A percentile compares a stretch with the other conserved stretches of the same genome.
Conservation (phyloP, 1,140 invertebrate genomes). For the Nilaparvata lugens region DNA sequence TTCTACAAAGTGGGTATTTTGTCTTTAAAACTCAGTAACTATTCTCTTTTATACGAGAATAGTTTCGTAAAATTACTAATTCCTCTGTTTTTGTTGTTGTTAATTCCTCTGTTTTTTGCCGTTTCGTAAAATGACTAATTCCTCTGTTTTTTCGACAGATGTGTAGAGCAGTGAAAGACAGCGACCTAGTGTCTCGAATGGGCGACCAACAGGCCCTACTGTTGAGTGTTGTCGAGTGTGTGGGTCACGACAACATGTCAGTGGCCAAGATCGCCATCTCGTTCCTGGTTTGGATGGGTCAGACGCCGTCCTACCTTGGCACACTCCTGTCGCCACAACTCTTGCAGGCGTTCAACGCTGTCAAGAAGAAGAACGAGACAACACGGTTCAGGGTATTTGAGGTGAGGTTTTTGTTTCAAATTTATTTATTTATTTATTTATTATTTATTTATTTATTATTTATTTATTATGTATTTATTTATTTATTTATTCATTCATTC, state of each 20-base stretch:
- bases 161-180: slow-evolving; percentile 7
- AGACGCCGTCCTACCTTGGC: slow-evolving; percentile 35
- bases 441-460: no score
- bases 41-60: not conserved
- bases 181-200: slow-evolving; percentile 33
- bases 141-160: slow-evolving; percentile 13
- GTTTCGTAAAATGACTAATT: no score
- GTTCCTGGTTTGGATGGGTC: slow-evolving; percentile 44
- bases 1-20: not conserved
- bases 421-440: no score
- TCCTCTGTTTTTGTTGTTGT: not conserved
- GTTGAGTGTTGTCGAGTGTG: slow-evolving; percentile 41
- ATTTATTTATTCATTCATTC: no score
- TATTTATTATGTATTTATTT: no score
- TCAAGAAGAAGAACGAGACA: slow-evolving; percentile 42
- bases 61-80: not conserved
- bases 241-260: slow-evolving; percentile 46
- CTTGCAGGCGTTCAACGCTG: slow-evolving; percentile 40
- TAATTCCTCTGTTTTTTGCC: not conserved
- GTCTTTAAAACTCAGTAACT: not conserved
- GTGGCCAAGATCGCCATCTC: slow-evolving; percentile 48
- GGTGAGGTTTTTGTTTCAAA: slow-evolving; percentile 34
- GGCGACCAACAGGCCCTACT: slow-evolving; percentile 43
- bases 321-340: slow-evolving; percentile 39
- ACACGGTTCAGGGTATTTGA: slow-evolving; percentile 50